These are phyloP conservation scores for Orthosia cruda DNA, from an alignment of 2,888 invertebrate genomes.

Conservation along the genomic window DNA sequence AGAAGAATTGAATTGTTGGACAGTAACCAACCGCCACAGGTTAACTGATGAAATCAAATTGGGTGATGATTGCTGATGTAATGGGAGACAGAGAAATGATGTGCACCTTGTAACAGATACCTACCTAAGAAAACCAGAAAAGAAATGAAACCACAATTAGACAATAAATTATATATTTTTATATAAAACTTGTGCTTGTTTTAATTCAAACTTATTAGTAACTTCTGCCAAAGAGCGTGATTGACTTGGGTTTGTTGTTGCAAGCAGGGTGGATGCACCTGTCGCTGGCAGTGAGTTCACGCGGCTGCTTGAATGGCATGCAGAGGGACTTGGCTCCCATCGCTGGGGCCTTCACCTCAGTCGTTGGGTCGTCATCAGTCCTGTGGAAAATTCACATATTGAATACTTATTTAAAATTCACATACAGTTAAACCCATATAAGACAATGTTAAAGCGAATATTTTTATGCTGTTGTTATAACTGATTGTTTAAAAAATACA, in stretches of 20 bases:
- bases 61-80: slow-evolving; percentile 11
- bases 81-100: not conserved
- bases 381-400: slow-evolving; percentile 81
- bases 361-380: slow-evolving; percentile 92
- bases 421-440: too few species aligned
- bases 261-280: slow-evolving; percentile 98
- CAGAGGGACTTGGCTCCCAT: slow-evolving; percentile 99
- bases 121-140: slow-evolving; percentile 2
- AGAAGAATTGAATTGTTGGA: slow-evolving; percentile 82
- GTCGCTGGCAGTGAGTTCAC: slow-evolving; percentile 91
- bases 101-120: too few species aligned
- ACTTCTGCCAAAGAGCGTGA: slow-evolving; percentile 98
- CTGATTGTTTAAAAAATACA: too few species aligned
- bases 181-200: slow-evolving; percentile 70
- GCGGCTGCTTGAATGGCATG: slow-evolving; percentile 98
- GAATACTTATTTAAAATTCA: not conserved
- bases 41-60: slow-evolving; percentile 42
- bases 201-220: slow-evolving; percentile 90
- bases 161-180: slow-evolving; percentile 75
- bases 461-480: too few species aligned
- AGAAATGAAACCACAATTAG: slow-evolving; percentile 55
- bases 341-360: slow-evolving; percentile 96
- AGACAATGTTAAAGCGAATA: too few species aligned
- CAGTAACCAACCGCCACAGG: slow-evolving; percentile 74
- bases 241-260: slow-evolving; percentile 95